Percentiles rank a stretch among this genome's conserved stretches.
These are phyloP conservation scores for Jordanella pulchra DNA, from an alignment of 2,797 vertebrate species.

Conservation along the genomic window DNA sequence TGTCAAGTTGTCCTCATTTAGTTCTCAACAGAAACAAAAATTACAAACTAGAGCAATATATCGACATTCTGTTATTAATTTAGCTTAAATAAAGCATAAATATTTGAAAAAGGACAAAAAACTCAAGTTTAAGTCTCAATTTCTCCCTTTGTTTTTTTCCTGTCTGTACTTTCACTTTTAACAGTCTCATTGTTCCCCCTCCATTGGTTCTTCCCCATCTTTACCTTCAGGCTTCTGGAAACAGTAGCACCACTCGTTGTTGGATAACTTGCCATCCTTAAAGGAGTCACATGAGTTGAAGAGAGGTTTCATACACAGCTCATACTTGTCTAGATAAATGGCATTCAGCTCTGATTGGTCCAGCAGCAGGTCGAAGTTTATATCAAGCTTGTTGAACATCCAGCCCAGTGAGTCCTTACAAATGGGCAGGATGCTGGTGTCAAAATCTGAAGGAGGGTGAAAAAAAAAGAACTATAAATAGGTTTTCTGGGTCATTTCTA, in stretches of 20 bases:
- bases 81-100: neutral
- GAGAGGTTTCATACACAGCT: slow-evolving; percentile 94
- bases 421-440: slow-evolving; percentile 97
- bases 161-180: neutral
- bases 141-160: neutral
- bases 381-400: slow-evolving; percentile 99
- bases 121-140: neutral
- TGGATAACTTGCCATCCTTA: slow-evolving; percentile 97
- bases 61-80: neutral
- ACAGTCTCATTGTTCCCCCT: neutral
- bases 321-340: slow-evolving; percentile 95
- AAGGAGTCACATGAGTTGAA: slow-evolving; percentile 98
- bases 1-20: too few relatives aligned
- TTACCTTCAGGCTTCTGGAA: slow-evolving; percentile 88
- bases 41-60: neutral
- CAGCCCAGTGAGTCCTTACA: slow-evolving; percentile 97
- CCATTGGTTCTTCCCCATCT: neutral
- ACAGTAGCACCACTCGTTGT: slow-evolving; percentile 99
- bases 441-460: slow-evolving; percentile 83
- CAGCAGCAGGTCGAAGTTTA: slow-evolving; percentile 97
- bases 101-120: neutral
- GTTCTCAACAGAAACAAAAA: neutral
- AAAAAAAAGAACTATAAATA: neutral
- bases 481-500: slow-evolving; percentile 17
- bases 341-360: slow-evolving; percentile 95